phyloP scores from a whole-genome alignment of 2,888 invertebrate genomes.

The Ochropleura plecta region DNA sequence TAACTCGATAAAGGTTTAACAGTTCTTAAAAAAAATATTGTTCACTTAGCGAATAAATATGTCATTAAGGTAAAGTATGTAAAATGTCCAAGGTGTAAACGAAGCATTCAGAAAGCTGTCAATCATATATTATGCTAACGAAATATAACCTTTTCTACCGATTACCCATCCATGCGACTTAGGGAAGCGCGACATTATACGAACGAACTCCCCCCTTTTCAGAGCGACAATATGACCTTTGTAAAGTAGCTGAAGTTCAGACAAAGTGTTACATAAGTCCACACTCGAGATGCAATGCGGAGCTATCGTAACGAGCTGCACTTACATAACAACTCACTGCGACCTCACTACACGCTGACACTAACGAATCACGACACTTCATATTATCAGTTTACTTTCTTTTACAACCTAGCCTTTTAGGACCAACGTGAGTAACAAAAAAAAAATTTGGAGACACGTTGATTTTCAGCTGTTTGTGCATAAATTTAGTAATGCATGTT shows the following conservation, averaged over 20 bases:
- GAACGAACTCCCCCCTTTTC: not conserved
- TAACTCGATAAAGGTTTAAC: too few relatives aligned
- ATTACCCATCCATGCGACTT: too few relatives aligned
- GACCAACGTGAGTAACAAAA: not conserved
- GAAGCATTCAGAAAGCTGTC: too few relatives aligned
- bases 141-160: too few relatives aligned
- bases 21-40: too few relatives aligned
- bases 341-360: conserved; percentile 23
- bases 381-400: conserved; percentile 30
- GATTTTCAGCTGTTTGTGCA: not conserved
- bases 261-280: conserved; percentile 20
- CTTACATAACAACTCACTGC: conserved; percentile 36
- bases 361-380: conserved; percentile 11
- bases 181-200: too few relatives aligned
- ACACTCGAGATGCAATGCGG: conserved; percentile 19
- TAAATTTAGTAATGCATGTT: not conserved
- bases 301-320: conserved; percentile 32
- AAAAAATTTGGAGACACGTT: not conserved
- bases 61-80: too few relatives aligned
- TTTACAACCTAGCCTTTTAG: conserved; percentile 17
- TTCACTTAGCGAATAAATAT: too few relatives aligned
- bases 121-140: too few relatives aligned
- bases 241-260: conserved; percentile 9
- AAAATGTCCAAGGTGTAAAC: too few relatives aligned
- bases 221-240: not conserved